Conservation (phyloP, 1,140 invertebrate genomes). For the Centruroides sculpturatus region DNA sequence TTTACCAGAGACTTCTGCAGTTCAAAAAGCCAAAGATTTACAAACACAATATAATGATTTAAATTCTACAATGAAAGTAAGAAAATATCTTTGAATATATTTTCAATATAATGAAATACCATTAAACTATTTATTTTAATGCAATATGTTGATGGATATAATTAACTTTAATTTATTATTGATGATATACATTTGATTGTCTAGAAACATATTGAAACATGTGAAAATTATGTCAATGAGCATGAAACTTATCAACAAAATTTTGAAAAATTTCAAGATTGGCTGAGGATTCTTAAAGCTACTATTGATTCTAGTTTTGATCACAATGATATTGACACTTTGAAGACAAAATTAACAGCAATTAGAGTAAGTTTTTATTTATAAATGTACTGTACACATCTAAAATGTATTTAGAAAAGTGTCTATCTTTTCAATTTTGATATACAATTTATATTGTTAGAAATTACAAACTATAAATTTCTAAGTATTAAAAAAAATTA, state of each 20-base stretch:
- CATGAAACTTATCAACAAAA: conserved; percentile 68
- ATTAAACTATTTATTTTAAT: too few relatives aligned
- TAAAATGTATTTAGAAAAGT: conserved; percentile 1
- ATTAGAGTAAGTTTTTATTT: conserved; percentile 51
- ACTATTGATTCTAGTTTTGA: conserved; percentile 49
- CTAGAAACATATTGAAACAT: conserved; percentile 44
- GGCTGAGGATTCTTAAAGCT: conserved; percentile 51
- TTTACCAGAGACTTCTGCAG: conserved; percentile 56
- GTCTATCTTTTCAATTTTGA: conserved; percentile 28
- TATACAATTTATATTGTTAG: background rate
- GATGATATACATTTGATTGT: background rate
- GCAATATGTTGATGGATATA: background rate
- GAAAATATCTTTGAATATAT: background rate
- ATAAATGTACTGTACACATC: too few relatives aligned
- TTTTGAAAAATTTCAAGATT: conserved; percentile 55
- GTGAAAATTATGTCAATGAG: conserved; percentile 55
- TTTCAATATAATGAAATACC: background rate
- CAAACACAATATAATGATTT: conserved; percentile 52
- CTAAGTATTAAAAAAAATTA: background rate
- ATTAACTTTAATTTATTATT: background rate
- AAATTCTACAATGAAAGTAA: conserved; percentile 39
- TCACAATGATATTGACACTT: conserved; percentile 38
- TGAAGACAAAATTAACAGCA: conserved; percentile 52
- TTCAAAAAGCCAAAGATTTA: conserved; percentile 48
- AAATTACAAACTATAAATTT: too few relatives aligned